Evolutionary conservation across 2,113 vertebrate genomes (phyloP).

Genomic region (Gasterosteus nipponicus): DNA sequence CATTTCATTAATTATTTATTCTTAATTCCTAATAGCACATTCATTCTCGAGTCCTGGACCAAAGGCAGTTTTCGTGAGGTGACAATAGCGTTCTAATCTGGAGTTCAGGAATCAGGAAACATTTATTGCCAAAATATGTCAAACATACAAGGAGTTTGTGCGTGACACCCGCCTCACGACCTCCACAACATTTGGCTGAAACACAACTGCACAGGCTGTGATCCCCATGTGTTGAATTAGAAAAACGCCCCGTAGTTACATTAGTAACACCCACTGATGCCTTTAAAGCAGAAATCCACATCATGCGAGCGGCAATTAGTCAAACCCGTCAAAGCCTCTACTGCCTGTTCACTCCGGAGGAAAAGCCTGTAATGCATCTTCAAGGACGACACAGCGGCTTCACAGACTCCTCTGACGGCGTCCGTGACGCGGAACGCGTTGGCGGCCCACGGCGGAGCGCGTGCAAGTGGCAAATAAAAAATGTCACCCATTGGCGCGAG

Average conservation of each 20-base stretch:
- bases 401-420: conserved; percentile 26
- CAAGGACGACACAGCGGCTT: conserved; percentile 34
- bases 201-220: neutral
- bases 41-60: neutral
- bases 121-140: no score
- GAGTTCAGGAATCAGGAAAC: no score
- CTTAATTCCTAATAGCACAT: neutral
- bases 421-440: conserved; percentile 43
- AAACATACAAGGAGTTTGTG: no score
- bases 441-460: conserved; percentile 18
- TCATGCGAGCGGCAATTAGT: conserved; percentile 13
- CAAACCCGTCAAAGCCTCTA: neutral
- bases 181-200: neutral
- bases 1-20: no score
- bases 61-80: neutral
- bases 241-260: conserved; percentile 8
- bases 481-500: neutral
- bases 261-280: conserved; percentile 8
- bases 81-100: neutral
- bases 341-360: neutral
- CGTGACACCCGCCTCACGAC: neutral
- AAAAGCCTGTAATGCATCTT: conserved; percentile 21
- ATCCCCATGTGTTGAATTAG: neutral
- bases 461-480: conserved; percentile 24
- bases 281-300: conserved; percentile 25